Conservation (phyloP, 2,113 vertebrate species). For the Lophotis ruficrista region DNA sequence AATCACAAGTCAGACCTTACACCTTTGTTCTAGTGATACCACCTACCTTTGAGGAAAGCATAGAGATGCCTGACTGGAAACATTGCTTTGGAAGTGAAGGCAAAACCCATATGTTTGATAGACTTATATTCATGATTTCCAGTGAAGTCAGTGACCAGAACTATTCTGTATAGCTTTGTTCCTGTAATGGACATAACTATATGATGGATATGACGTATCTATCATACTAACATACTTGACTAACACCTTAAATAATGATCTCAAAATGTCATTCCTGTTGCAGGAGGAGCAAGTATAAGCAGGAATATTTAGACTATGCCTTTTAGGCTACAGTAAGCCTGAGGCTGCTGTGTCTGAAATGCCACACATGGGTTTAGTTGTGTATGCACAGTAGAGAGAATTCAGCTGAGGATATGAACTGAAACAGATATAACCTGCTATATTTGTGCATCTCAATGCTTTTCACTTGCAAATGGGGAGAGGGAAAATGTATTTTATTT, state of each 20-base stretch:
- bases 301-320: not conserved
- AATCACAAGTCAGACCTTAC: not conserved
- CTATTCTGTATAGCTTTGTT: not conserved
- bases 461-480: not conserved
- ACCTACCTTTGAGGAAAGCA: not conserved
- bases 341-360: not conserved
- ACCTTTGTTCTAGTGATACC: not conserved
- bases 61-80: not conserved
- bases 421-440: not conserved
- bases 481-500: not conserved
- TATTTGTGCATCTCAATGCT: not conserved
- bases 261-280: not conserved
- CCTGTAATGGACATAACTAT: not conserved
- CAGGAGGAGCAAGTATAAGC: not conserved
- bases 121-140: not conserved
- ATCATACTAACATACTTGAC: rapidly evolving
- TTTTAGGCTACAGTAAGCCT: not conserved
- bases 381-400: not conserved
- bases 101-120: not conserved
- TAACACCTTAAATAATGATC: not conserved
- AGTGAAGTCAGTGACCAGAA: not conserved
- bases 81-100: not conserved
- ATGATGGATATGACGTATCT: not conserved
- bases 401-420: not conserved
- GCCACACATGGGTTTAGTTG: not conserved